Conservation (phyloP, 2,113 vertebrate genomes). For the Heteronetta atricapilla region DNA sequence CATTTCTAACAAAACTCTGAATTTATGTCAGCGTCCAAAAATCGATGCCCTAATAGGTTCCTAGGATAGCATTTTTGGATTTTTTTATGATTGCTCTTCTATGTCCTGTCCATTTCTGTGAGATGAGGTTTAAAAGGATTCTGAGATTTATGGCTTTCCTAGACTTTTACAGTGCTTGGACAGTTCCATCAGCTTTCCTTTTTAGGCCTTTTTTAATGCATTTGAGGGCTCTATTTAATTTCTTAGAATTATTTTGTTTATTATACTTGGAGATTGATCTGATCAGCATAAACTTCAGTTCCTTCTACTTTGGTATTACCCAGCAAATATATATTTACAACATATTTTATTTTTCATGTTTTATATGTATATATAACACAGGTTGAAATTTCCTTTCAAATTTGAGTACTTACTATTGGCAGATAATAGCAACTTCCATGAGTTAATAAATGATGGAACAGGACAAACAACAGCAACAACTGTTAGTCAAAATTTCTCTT, state of each 20-base stretch:
- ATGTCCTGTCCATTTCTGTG: background rate
- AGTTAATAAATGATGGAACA: background rate
- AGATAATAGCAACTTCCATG: background rate
- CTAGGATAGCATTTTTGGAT: background rate
- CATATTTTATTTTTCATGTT: background rate
- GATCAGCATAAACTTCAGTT: background rate
- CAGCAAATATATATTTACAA: background rate
- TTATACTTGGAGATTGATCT: background rate
- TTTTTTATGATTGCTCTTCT: background rate
- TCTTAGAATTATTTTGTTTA: background rate
- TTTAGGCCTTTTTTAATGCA: background rate
- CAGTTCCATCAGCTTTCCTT: background rate
- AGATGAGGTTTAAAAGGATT: background rate
- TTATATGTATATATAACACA: background rate
- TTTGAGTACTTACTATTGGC: background rate
- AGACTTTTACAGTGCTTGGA: fast-evolving
- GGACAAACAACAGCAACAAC: background rate
- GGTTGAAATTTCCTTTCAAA: background rate
- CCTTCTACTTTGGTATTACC: background rate
- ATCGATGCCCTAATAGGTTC: background rate
- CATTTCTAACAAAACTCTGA: background rate
- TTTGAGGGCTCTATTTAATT: background rate
- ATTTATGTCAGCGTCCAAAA: background rate
- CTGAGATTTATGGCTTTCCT: background rate
- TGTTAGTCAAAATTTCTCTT: background rate